Evolutionary conservation across 2,797 vertebrate species (phyloP).

Genomic region (Hozukius guyotensis): DNA sequence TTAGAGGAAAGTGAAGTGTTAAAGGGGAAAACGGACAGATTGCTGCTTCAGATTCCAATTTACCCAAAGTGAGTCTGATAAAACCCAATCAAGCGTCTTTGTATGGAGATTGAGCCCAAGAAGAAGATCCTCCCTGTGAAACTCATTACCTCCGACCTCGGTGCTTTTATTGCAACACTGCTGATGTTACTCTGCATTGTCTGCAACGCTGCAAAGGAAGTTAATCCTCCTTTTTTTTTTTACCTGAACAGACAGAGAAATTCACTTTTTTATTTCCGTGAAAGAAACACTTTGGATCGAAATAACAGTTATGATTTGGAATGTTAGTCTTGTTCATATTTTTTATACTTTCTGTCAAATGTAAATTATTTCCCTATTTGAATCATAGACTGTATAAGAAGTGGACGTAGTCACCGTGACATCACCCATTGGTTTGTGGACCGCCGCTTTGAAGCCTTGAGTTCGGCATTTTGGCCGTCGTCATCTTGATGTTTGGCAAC

Average conservation of each 20-base stretch:
- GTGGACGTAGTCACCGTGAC: too few species aligned
- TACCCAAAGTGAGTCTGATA: constrained; percentile 30
- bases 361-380: neutral
- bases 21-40: constrained; percentile 1
- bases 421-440: too few species aligned
- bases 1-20: constrained; percentile 18
- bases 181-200: neutral
- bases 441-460: too few species aligned
- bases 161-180: neutral
- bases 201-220: neutral
- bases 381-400: neutral
- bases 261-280: neutral
- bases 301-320: neutral
- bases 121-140: constrained; percentile 31
- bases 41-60: constrained; percentile 20
- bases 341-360: neutral
- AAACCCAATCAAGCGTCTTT: constrained; percentile 14
- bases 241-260: neutral
- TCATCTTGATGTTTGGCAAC: too few species aligned
- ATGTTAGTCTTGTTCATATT: neutral
- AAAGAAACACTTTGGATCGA: neutral
- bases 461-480: too few species aligned
- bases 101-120: constrained; percentile 2
- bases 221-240: neutral
- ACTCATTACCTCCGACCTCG: constrained; percentile 33